A percentile compares a stretch with the other conserved stretches of the same genome.
Conservation (phyloP, 2,113 vertebrate species). For the Catharus bicknelli region DNA sequence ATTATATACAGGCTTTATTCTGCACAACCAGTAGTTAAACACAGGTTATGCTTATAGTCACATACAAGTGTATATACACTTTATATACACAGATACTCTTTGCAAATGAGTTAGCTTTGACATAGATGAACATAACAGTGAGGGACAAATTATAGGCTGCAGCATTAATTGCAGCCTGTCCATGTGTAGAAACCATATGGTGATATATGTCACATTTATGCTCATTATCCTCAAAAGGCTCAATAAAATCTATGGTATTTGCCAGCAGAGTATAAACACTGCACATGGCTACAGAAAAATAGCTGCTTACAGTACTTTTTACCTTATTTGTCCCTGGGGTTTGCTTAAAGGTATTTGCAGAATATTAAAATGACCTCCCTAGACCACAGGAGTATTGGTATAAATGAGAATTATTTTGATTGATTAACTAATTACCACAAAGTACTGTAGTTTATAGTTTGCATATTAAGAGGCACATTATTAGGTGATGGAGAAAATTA, state of each 20-base stretch:
- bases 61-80: not conserved
- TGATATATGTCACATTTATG: not conserved
- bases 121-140: not conserved
- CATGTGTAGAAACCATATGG: constrained; percentile 16
- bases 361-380: constrained; percentile 60
- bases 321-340: not conserved
- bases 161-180: constrained; percentile 4
- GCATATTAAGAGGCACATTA: constrained; percentile 33
- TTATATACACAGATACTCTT: not conserved
- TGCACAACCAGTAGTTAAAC: not conserved
- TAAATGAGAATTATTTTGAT: constrained; percentile 55
- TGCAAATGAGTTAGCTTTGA: constrained; percentile 24
- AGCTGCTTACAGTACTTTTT: not conserved
- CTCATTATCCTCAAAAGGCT: not conserved
- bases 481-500: constrained; percentile 4
- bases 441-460: constrained; percentile 23
- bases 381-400: not conserved
- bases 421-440: constrained; percentile 62
- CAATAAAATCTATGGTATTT: constrained; percentile 2
- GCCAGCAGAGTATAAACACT: not conserved
- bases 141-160: not conserved
- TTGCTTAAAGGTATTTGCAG: constrained; percentile 41
- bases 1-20: not conserved
- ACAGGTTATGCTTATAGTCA: not conserved
- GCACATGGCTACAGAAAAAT: not conserved